Evolutionary conservation across 2,797 vertebrate genomes (phyloP), one percentile per base, ranked within the genome.

Genomic region (Hoplostethus mediterraneus): DNA sequence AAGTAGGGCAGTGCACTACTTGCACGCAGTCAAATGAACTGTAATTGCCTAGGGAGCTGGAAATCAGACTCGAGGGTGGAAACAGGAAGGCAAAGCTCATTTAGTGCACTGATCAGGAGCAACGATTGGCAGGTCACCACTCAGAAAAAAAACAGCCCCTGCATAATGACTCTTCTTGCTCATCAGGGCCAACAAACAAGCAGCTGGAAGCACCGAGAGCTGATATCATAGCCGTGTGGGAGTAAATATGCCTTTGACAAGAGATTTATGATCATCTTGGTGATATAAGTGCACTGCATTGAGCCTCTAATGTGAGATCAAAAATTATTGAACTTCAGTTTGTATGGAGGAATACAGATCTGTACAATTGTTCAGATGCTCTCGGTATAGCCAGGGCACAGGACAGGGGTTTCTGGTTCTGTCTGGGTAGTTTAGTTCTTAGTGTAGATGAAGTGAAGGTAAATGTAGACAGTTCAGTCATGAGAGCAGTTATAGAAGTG

Each of bases 81-180:
- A 69, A 74, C 67, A 66, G 80, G 79, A 86, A 86, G 87, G 88
- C 71, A 87, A 82, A 76, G 89, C 92, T 95, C 93, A 92, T 89
- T 88, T 86, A 87, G 91, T 82, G 90, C 90, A 89, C 91, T 92
- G 94, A 95, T 94, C 92, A 93, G 80, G 87, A 87, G 58, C 44
- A 91, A 93, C 93, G 94, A 96, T 91, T 92, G 93, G 92, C 95
- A 95, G 93, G 91, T 95, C 95, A 92, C 93, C 89, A 84, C 84
- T 91, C 80, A 87, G 60, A 86, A 87, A 89, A 86, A 82, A 89
- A 89, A 87, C 83, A 84, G 21, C 58, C 70, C 62, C 60, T 51
- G 64, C 65, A 77, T 71, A 78, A 85, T 79, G 76, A 87, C 67
- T 17, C 67, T 63, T 13, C 0, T 16, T 38, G 65, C 57, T 74